Evolutionary conservation across 2,113 vertebrate genomes (phyloP).

Genomic region (Oncorhynchus masou): DNA sequence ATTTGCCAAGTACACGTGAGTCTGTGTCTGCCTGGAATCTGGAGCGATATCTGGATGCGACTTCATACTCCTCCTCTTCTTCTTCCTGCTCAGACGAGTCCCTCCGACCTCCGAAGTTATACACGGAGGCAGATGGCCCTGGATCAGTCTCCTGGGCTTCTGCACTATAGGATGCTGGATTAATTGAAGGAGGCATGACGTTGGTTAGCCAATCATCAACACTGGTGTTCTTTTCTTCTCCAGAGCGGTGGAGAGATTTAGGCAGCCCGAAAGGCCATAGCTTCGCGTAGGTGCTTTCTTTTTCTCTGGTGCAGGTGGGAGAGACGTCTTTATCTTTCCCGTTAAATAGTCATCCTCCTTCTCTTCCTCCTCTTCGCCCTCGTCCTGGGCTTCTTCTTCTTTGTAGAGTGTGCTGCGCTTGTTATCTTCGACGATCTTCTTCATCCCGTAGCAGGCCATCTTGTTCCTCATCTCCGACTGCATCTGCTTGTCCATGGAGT

Average conservation of each 20-base stretch:
- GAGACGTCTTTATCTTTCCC: slow-evolving; percentile 41
- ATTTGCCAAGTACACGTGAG: slow-evolving; percentile 59
- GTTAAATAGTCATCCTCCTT: slow-evolving; percentile 62
- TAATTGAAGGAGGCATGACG: slow-evolving; percentile 75
- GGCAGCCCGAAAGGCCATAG: slow-evolving; percentile 60
- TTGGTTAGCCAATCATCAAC: slow-evolving; percentile 83
- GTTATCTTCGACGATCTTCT: slow-evolving; percentile 89
- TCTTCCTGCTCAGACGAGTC: slow-evolving; percentile 67
- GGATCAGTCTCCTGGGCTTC: slow-evolving; percentile 65
- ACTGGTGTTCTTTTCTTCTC: slow-evolving; percentile 65
- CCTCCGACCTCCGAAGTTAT: slow-evolving; percentile 74
- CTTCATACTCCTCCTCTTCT: slow-evolving; percentile 63
- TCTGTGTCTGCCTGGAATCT: slow-evolving; percentile 62
- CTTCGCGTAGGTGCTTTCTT: slow-evolving; percentile 44
- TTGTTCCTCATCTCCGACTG: slow-evolving; percentile 85
- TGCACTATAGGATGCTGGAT: slow-evolving; percentile 47
- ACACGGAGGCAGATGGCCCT: slow-evolving; percentile 76
- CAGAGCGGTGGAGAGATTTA: slow-evolving; percentile 64
- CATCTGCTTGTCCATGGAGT: slow-evolving; percentile 85
- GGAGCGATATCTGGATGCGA: slow-evolving; percentile 70
- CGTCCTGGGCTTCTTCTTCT: slow-evolving; percentile 86
- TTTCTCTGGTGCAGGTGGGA: slow-evolving; percentile 16
- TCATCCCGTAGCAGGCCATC: slow-evolving; percentile 84
- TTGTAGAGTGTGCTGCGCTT: slow-evolving; percentile 92
- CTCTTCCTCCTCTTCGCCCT: slow-evolving; percentile 63